Evolutionary conservation across 2,113 vertebrate species (phyloP).

Genomic region (Laticauda colubrina): DNA sequence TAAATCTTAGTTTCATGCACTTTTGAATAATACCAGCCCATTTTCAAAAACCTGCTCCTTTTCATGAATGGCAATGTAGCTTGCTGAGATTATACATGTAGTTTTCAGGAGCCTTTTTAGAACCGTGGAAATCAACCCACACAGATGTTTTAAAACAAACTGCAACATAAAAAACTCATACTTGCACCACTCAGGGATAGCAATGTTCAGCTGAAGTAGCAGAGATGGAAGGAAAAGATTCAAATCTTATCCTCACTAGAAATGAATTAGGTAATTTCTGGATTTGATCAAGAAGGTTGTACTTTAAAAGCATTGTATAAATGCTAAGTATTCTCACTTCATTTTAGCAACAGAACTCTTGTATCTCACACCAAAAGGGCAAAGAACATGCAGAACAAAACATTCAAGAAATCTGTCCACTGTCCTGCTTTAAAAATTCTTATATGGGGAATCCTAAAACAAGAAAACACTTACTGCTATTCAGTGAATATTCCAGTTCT

Average conservation of each 20-base stretch:
- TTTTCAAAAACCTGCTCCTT: neutral
- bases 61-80: neutral
- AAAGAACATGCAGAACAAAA: constrained; percentile 1
- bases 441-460: neutral
- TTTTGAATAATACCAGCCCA: neutral
- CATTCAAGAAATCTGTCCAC: neutral
- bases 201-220: neutral
- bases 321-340: neutral
- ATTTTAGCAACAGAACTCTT: neutral
- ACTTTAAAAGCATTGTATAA: neutral
- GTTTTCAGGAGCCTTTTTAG: neutral
- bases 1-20: neutral
- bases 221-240: neutral
- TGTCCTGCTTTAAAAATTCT: neutral
- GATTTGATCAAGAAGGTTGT: neutral
- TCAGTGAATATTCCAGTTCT: neutral
- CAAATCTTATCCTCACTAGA: neutral
- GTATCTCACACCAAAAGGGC: neutral
- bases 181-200: neutral
- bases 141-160: neutral
- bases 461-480: neutral
- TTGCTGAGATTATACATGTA: neutral
- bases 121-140: neutral
- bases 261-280: neutral
- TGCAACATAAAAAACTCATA: neutral